phyloP scores from a whole-genome alignment of 2,113 vertebrate species.

The Pica pica region DNA sequence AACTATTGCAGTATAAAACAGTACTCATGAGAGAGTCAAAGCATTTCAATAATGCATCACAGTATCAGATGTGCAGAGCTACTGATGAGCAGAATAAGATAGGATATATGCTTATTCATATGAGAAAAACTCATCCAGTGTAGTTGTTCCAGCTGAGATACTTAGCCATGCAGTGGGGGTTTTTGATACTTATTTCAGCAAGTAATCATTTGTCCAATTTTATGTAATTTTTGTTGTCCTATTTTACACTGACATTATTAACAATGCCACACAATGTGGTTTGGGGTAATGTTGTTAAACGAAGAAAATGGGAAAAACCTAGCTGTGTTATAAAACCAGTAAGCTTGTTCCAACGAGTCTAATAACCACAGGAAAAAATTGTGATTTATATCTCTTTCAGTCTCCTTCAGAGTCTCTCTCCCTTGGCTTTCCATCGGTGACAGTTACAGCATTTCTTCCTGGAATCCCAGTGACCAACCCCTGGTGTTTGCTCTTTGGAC shows the following conservation, averaged over 20 bases:
- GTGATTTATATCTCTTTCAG: background rate
- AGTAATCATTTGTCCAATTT: background rate
- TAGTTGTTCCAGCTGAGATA: background rate
- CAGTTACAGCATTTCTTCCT: background rate
- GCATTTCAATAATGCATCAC: background rate
- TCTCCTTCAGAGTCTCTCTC: background rate
- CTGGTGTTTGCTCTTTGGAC: background rate
- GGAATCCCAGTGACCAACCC: background rate
- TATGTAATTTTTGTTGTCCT: background rate
- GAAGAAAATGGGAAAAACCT: background rate
- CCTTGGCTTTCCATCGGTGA: fast-evolving
- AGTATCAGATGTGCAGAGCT: background rate
- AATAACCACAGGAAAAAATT: background rate
- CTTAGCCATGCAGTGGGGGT: background rate
- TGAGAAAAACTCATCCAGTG: background rate
- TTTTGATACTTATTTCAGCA: background rate
- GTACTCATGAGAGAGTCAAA: background rate
- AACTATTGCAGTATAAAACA: background rate
- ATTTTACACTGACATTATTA: background rate
- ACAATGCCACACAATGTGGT: background rate
- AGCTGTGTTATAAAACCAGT: background rate
- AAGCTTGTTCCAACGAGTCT: background rate
- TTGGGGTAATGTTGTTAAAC: background rate
- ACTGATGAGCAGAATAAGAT: background rate
- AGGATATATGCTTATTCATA: background rate